A percentile compares a stretch with the other conserved stretches of the same genome.
These are phyloP conservation scores for Operophtera brumata DNA, from an alignment of 2,888 invertebrate species.

Conservation along the genomic window DNA sequence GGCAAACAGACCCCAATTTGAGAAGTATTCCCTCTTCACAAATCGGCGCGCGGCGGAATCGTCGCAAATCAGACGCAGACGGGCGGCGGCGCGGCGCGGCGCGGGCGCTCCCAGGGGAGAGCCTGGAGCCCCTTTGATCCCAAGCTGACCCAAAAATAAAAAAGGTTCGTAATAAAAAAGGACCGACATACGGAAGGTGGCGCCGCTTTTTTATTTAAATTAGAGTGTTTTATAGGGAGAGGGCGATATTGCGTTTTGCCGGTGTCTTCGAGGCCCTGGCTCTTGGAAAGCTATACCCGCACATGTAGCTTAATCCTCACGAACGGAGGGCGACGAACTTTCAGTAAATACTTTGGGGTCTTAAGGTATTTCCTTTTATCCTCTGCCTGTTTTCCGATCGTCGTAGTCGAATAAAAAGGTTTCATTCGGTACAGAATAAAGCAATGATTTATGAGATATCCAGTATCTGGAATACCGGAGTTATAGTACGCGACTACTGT, in stretches of 20 bases:
- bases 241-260: conserved; percentile 79
- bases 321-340: conserved; percentile 57
- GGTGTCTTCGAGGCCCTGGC: conserved; percentile 70
- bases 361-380: conserved; percentile 54
- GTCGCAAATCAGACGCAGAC: conserved; percentile 75
- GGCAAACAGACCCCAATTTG: conserved; percentile 74
- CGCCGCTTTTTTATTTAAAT: conserved; percentile 81
- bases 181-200: conserved; percentile 81
- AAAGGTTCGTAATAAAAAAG: conserved; percentile 80
- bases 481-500: conserved; percentile 25
- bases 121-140: conserved; percentile 79
- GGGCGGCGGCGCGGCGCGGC: conserved; percentile 36
- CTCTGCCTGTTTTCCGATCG: conserved; percentile 46
- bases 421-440: conserved; percentile 34
- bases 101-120: conserved; percentile 67
- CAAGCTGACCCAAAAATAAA: conserved; percentile 81
- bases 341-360: conserved; percentile 55
- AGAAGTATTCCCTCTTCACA: conserved; percentile 77
- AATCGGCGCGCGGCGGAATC: conserved; percentile 74
- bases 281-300: conserved; percentile 62
- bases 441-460: conserved; percentile 38
- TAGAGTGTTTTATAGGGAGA: conserved; percentile 80
- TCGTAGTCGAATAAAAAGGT: conserved; percentile 42
- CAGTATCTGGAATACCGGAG: conserved; percentile 29
- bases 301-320: conserved; percentile 59